These are phyloP conservation scores for Pluvialis apricaria DNA, from an alignment of 2,113 vertebrate species.

Conservation along the genomic window DNA sequence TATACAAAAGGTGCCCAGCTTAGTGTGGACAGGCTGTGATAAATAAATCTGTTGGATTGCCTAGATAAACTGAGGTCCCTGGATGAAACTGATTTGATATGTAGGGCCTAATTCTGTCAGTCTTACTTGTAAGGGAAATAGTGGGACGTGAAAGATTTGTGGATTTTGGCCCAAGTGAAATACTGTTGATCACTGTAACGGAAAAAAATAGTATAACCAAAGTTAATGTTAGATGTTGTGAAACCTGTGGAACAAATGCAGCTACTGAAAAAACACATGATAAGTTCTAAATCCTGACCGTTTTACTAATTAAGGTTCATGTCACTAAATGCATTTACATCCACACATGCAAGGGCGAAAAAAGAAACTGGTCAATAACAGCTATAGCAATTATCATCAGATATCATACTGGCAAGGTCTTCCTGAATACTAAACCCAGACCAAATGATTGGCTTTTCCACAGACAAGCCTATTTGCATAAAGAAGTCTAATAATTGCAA, in stretches of 20 bases:
- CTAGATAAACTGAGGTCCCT: background rate
- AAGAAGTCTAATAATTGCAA: background rate
- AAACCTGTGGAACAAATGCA: background rate
- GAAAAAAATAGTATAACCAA: background rate
- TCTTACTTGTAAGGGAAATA: background rate
- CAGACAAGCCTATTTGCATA: background rate
- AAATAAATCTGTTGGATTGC: constrained; percentile 25
- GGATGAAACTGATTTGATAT: background rate
- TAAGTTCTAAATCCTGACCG: background rate
- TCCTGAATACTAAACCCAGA: background rate
- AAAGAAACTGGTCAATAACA: background rate
- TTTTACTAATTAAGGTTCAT: background rate
- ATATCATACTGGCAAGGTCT: background rate
- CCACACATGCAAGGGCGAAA: background rate
- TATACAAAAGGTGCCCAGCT: background rate
- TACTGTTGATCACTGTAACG: background rate
- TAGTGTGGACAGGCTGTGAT: background rate
- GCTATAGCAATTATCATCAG: background rate
- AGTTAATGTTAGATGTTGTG: background rate
- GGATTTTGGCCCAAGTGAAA: background rate
- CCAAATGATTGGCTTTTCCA: background rate
- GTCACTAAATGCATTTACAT: background rate
- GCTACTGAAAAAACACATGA: background rate
- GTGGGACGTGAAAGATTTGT: background rate
- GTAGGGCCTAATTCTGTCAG: background rate